These are phyloP conservation scores for Melipona beecheii DNA, from an alignment of 2,888 invertebrate species.

Conservation along the genomic window DNA sequence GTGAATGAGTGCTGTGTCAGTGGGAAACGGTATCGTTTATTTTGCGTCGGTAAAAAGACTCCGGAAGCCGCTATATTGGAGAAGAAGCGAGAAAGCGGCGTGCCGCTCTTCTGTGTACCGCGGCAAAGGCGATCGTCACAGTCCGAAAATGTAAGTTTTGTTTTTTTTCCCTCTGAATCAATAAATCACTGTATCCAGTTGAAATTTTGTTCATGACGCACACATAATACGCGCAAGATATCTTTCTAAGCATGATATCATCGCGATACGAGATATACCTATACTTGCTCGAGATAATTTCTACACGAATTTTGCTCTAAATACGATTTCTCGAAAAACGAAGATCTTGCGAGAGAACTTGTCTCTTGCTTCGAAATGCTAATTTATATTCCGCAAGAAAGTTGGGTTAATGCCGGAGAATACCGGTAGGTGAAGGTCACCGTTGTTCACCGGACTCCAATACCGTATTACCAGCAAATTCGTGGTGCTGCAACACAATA, in stretches of 20 bases:
- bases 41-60: constrained; percentile 51
- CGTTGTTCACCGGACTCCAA: constrained; percentile 37
- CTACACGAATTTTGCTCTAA: neutral
- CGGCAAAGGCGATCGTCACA: constrained; percentile 87
- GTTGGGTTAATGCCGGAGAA: constrained; percentile 44
- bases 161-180: neutral
- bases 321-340: neutral
- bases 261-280: neutral
- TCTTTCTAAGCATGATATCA: neutral
- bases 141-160: constrained; percentile 85
- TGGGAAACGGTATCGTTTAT: constrained; percentile 20
- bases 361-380: neutral
- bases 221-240: too few species aligned
- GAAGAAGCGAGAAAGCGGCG: constrained; percentile 84
- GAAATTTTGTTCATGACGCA: neutral
- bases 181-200: neutral
- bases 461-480: constrained; percentile 32
- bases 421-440: constrained; percentile 63
- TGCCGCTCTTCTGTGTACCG: constrained; percentile 87
- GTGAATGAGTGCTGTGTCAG: constrained; percentile 18
- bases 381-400: constrained; percentile 42
- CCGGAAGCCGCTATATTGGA: constrained; percentile 82
- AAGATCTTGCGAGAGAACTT: neutral
- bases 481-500: neutral
- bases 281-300: too few species aligned